phyloP scores from a whole-genome alignment of 1,140 invertebrate species.

The Panagrolaimus sp. region DNA sequence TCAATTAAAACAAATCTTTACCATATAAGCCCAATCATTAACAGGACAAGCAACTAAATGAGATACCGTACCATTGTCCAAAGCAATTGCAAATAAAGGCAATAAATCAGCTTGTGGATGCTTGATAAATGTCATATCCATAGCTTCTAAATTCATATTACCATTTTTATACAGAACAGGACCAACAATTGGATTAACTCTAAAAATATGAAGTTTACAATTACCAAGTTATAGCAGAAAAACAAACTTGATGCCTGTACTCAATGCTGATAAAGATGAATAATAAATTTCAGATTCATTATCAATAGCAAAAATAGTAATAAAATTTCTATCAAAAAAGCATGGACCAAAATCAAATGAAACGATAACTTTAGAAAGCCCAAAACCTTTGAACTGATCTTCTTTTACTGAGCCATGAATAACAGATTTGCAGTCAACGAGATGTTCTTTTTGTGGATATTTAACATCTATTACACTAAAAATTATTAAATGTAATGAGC shows the following conservation, averaged over 20 bases:
- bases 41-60: background rate
- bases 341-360: conserved; percentile 2
- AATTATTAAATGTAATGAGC: too few relatives aligned
- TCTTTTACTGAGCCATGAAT: background rate
- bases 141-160: background rate
- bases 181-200: background rate
- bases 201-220: background rate
- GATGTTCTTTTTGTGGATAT: background rate
- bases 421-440: background rate
- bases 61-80: background rate
- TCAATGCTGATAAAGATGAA: background rate
- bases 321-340: background rate
- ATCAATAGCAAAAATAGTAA: background rate
- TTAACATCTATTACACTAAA: background rate
- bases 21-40: too few relatives aligned
- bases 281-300: conserved; percentile 6
- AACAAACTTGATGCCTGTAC: background rate
- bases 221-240: background rate
- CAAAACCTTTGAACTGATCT: background rate
- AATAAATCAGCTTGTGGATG: background rate
- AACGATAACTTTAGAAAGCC: background rate
- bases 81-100: background rate
- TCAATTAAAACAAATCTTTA: too few relatives aligned
- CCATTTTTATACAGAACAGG: background rate
- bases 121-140: conserved; percentile 2